Percentiles rank a stretch among this genome's conserved stretches.
These are phyloP conservation scores for Anser cygnoides DNA, from an alignment of 2,113 vertebrate species.

Conservation along the genomic window DNA sequence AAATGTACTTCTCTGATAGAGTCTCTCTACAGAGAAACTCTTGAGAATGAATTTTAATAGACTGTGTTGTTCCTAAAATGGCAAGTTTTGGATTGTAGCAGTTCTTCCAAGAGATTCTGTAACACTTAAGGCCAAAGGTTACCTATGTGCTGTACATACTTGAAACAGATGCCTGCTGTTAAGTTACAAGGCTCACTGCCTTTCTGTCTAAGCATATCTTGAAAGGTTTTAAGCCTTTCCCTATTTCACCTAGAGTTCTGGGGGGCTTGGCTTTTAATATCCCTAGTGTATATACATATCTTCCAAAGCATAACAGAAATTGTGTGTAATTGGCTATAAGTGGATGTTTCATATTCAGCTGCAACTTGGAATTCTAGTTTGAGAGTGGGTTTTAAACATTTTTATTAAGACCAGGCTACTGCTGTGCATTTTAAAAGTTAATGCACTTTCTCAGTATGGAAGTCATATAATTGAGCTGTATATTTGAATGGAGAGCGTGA, in stretches of 20 bases:
- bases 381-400: neutral
- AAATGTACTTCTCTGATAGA: neutral
- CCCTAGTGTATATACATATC: neutral
- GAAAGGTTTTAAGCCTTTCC: neutral
- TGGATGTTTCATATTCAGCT: neutral
- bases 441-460: conserved; percentile 42
- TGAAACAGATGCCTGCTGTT: neutral
- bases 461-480: neutral
- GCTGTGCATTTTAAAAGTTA: neutral
- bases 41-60: neutral
- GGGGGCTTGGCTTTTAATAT: neutral
- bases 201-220: neutral
- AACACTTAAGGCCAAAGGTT: neutral
- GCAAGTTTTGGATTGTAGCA: neutral
- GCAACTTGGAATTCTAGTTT: neutral
- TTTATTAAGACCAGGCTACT: neutral
- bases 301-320: neutral
- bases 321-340: neutral
- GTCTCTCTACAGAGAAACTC: neutral
- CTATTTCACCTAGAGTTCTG: neutral
- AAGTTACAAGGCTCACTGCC: neutral
- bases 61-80: neutral
- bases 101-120: neutral
- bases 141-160: neutral
- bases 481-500: neutral